A percentile compares a stretch with the other conserved stretches of the same genome.
Conservation (phyloP, 2,888 invertebrate species). For the Ennomos erosarius region DNA sequence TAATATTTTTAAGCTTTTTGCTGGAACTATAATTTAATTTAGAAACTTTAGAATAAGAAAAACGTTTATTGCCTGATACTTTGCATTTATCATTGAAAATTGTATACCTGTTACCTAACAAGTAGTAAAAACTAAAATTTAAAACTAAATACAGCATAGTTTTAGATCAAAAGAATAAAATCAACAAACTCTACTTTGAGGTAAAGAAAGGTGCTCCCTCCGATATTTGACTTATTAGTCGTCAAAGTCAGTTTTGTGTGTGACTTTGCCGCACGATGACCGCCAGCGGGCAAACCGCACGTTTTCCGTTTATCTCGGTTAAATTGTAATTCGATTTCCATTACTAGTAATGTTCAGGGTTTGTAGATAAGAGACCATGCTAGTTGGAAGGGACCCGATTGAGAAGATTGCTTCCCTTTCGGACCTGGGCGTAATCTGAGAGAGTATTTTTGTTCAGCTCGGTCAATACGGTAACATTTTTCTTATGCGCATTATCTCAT, state of each 20-base stretch:
- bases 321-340: slow-evolving; percentile 77
- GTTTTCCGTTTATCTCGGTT: slow-evolving; percentile 68
- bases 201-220: not conserved
- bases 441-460: slow-evolving; percentile 57
- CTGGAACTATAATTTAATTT: too few species aligned
- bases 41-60: too few species aligned
- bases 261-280: slow-evolving; percentile 36
- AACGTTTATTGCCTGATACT: too few species aligned
- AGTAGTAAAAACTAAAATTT: too few species aligned
- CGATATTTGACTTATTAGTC: slow-evolving; percentile 27
- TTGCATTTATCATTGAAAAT: too few species aligned
- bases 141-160: too few species aligned
- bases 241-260: slow-evolving; percentile 39
- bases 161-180: slow-evolving; percentile 3
- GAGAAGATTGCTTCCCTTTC: slow-evolving; percentile 65
- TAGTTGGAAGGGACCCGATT: slow-evolving; percentile 62
- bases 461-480: slow-evolving; percentile 43
- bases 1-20: too few species aligned
- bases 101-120: too few species aligned
- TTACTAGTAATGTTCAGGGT: slow-evolving; percentile 70
- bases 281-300: slow-evolving; percentile 49
- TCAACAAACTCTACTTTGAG: slow-evolving; percentile 11
- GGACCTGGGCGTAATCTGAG: slow-evolving; percentile 56
- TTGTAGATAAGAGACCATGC: slow-evolving; percentile 64
- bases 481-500: slow-evolving; percentile 62